These are phyloP conservation scores for Cartodere bifasciata DNA, from an alignment of 2,888 invertebrate genomes.

Conservation along the genomic window DNA sequence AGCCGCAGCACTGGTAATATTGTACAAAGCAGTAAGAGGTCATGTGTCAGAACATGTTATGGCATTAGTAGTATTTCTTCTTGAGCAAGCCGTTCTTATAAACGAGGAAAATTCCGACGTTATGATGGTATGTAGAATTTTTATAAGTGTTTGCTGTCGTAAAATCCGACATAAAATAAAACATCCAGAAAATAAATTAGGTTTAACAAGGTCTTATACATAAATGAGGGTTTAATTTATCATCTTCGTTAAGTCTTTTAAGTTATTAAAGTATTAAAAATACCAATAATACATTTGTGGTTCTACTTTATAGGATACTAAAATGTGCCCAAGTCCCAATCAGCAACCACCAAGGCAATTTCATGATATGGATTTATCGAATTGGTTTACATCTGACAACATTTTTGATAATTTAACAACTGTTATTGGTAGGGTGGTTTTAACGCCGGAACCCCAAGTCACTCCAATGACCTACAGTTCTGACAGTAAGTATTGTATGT, in stretches of 20 bases:
- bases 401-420: constrained; percentile 65
- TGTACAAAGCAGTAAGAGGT: constrained; percentile 72
- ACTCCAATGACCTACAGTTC: constrained; percentile 47
- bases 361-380: constrained; percentile 43
- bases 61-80: constrained; percentile 72
- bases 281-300: too few species aligned
- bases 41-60: constrained; percentile 78
- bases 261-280: too few species aligned
- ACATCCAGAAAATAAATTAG: too few species aligned
- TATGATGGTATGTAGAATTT: constrained; percentile 28
- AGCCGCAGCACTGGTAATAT: constrained; percentile 63
- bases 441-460: constrained; percentile 45
- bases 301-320: constrained; percentile 31
- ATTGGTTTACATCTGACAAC: constrained; percentile 62
- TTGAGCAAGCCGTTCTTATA: constrained; percentile 65
- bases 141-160: too few species aligned
- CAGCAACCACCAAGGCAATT: constrained; percentile 26
- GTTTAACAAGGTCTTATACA: too few species aligned
- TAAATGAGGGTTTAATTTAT: too few species aligned
- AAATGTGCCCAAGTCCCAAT: constrained; percentile 36
- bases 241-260: too few species aligned
- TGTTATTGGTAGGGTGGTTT: constrained; percentile 48
- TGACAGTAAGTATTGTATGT: constrained; percentile 45
- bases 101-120: constrained; percentile 35
- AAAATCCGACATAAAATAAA: too few species aligned